Base-by-base conservation (phyloP, 2,888 invertebrate genomes). In the Sycophila texana region DNA sequence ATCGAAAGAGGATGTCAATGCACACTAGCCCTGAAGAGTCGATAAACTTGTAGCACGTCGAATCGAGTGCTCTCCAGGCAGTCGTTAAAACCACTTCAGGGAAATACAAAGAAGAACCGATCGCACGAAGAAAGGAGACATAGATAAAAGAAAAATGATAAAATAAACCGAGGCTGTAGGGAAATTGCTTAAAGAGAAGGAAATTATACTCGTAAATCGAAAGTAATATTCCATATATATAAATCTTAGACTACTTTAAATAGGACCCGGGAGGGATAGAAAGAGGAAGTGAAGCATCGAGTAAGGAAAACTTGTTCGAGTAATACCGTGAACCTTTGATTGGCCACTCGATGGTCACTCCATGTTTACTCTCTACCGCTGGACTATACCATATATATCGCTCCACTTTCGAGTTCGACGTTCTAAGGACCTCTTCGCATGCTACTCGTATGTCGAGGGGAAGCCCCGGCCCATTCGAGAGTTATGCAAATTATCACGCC, bases 151-250 rank as follows among this genome's bases (percentile, higher is more conserved):
- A 39, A 39, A 39, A 39, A 39, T 39, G 39, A 39, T 10, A 39
- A 39, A 5, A 39, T 39, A 39, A 10, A 39, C 39, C 39, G 10
- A 39, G 39, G 39, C 39, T 39, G 10, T 39, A 39, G 30, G 30
- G 7, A 30, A 30, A 30, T 30, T 30, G 30, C 30, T 30, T 30
- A 30, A 4, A 30, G 20, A 16, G 51, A 53, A 67, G 53, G 51
- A 67, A 53, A 47, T 16, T 22, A 66, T 53, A 67, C 51, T 53
- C 67, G 26, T 67, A 53, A 67, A 67, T 22, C n/a, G 16, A 47
- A 12, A 10, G 47, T 10, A 13, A 2, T 26, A 12, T n/a, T 5
- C n/a, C 4, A 10, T n/a, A 30, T n/a, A 4, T 10, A 30, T n/a
- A 4, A n/a, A 12, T 39, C n/a, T 63, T 39, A 30, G 63, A 63